Percentiles rank a stretch among this genome's conserved stretches.
Evolutionary conservation across 1,140 invertebrate species (phyloP).

Genomic region (Micrasema longulum): DNA sequence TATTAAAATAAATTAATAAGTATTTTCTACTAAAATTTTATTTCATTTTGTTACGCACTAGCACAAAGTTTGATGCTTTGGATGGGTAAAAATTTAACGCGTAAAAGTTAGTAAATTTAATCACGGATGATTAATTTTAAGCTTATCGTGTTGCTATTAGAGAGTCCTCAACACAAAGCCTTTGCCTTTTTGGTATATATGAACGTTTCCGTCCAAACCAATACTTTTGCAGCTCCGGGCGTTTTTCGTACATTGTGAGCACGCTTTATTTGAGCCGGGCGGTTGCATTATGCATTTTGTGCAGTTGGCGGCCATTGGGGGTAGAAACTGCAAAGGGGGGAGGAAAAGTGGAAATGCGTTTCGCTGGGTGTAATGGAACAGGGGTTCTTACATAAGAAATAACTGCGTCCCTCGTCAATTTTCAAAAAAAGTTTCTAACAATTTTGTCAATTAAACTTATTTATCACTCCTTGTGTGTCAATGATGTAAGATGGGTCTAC

Average conservation of each 20-base stretch:
- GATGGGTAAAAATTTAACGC: too few species aligned
- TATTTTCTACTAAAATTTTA: too few species aligned
- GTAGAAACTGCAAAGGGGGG: not conserved
- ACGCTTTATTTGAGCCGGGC: slow-evolving; percentile 35
- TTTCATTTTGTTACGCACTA: too few species aligned
- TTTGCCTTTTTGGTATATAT: slow-evolving; percentile 16
- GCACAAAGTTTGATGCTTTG: too few species aligned
- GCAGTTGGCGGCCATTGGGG: slow-evolving; percentile 3
- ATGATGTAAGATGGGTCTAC: too few species aligned
- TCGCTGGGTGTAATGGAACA: slow-evolving; percentile 18
- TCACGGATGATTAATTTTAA: not conserved
- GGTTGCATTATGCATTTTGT: slow-evolving; percentile 45
- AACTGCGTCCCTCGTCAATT: not conserved
- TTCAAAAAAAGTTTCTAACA: too few species aligned
- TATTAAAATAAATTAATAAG: too few species aligned
- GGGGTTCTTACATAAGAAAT: too few species aligned
- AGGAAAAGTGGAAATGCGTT: slow-evolving; percentile 31
- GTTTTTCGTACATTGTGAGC: slow-evolving; percentile 41
- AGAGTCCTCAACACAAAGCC: slow-evolving; percentile 14
- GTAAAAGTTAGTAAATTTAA: too few species aligned
- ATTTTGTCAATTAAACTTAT: too few species aligned
- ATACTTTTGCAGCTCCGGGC: slow-evolving; percentile 31
- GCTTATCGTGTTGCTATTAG: slow-evolving; percentile 8
- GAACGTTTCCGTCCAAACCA: slow-evolving; percentile 4
- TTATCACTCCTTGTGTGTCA: too few species aligned